Conservation (phyloP, 2,888 invertebrate genomes). For the Cepaea hortensis region DNA sequence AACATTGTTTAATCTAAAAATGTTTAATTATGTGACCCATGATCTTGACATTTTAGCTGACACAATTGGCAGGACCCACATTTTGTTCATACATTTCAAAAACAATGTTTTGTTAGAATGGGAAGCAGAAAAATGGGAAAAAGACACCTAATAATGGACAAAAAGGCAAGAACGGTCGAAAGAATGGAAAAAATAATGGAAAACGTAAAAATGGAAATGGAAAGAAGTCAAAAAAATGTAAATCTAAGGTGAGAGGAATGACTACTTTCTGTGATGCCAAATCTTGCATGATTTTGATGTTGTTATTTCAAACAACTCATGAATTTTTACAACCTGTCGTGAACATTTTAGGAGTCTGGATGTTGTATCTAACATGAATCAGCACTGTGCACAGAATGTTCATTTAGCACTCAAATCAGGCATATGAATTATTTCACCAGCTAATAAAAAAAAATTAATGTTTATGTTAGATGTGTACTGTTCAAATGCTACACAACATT, state of each 20-base stretch:
- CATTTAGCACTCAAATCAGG: no score
- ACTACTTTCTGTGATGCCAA: neutral
- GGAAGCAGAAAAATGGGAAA: constrained; percentile 5
- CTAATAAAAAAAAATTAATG: no score
- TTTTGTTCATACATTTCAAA: neutral
- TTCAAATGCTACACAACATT: no score
- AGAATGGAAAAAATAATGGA: constrained; percentile 10
- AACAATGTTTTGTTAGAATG: constrained; percentile 12
- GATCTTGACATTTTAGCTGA: no score
- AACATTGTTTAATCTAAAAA: no score
- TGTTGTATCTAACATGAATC: constrained; percentile 5
- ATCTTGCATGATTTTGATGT: constrained; percentile 23
- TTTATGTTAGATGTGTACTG: no score
- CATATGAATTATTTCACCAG: no score
- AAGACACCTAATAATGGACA: constrained; percentile 21
- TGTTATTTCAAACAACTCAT: neutral
- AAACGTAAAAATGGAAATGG: constrained; percentile 29
- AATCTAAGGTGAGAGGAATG: constrained; percentile 38
- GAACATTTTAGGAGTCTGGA: neutral
- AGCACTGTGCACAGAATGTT: no score
- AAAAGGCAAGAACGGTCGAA: constrained; percentile 10
- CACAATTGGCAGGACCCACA: no score
- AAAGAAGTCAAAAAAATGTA: constrained; percentile 26
- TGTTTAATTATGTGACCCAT: no score
- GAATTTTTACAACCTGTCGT: neutral